These are phyloP conservation scores for Channa argus DNA, from an alignment of 2,113 vertebrate species.

Conservation along the genomic window DNA sequence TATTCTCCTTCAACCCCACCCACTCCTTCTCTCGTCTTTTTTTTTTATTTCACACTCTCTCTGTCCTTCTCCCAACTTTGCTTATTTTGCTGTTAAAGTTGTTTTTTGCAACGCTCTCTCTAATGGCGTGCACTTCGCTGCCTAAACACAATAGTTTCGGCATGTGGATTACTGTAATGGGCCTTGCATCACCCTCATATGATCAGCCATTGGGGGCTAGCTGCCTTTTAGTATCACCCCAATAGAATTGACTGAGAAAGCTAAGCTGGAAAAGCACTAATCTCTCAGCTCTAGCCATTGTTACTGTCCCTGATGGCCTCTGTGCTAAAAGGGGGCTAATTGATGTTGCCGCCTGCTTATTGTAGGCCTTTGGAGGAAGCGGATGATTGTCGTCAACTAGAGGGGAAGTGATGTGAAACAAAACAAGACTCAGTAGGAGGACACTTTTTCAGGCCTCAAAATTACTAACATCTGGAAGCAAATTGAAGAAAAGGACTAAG, in stretches of 20 bases:
- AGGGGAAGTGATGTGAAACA: slow-evolving; percentile 1
- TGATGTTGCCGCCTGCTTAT: slow-evolving; percentile 75
- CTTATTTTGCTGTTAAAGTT: not conserved
- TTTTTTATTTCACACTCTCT: not conserved
- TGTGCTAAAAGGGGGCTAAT: slow-evolving; percentile 72
- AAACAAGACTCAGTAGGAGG: not conserved
- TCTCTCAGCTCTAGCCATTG: slow-evolving; percentile 63
- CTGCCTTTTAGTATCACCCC: slow-evolving; percentile 46
- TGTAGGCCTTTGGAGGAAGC: slow-evolving; percentile 40
- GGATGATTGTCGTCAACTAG: slow-evolving; percentile 30
- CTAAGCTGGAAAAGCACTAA: slow-evolving; percentile 66
- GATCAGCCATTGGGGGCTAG: slow-evolving; percentile 60
- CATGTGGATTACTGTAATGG: slow-evolving; percentile 71
- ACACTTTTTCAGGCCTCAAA: slow-evolving; percentile 6
- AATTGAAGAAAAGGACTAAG: not conserved
- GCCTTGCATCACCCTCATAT: slow-evolving; percentile 52
- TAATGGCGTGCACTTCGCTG: slow-evolving; percentile 37
- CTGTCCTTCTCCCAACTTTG: slow-evolving; percentile 2
- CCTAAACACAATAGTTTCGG: slow-evolving; percentile 52
- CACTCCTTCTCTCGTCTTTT: not conserved
- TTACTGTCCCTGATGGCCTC: slow-evolving; percentile 44
- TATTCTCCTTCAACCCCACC: not conserved
- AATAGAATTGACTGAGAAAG: slow-evolving; percentile 40
- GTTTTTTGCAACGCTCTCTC: not conserved
- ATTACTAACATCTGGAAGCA: not conserved